Evolutionary conservation across 2,797 vertebrate genomes (phyloP).

Genomic region (Diplodus puntazzo): DNA sequence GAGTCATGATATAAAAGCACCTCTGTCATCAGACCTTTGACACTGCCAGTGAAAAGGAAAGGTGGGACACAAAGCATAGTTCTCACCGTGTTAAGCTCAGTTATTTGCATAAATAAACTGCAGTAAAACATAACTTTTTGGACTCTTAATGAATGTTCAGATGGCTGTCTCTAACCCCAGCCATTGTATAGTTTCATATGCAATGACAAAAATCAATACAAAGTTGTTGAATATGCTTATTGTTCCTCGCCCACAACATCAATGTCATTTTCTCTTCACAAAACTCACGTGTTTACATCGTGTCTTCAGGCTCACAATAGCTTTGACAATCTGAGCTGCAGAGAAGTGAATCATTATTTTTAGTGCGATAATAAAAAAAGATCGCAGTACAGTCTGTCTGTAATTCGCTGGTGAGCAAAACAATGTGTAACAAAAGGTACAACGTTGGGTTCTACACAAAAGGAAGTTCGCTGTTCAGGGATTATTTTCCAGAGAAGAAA

Average conservation of each 20-base stretch:
- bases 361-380: no score
- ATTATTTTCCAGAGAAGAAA: constrained; percentile 9
- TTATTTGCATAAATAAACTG: not conserved
- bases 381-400: no score
- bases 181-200: not conserved
- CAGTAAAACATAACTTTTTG: not conserved
- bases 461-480: not conserved
- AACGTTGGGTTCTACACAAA: no score
- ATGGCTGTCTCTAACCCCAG: not conserved
- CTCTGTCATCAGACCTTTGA: no score
- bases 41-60: no score
- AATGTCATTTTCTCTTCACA: not conserved
- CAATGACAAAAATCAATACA: not conserved
- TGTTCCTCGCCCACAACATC: not conserved
- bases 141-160: not conserved
- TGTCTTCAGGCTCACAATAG: not conserved
- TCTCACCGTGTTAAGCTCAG: not conserved
- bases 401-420: not conserved
- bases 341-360: not conserved
- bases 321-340: not conserved
- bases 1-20: no score
- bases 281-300: not conserved
- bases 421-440: not conserved
- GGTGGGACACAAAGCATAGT: no score
- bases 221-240: not conserved